Base-by-base conservation (phyloP, 1,140 invertebrate genomes). In the Geopemphigus sp. region DNA sequence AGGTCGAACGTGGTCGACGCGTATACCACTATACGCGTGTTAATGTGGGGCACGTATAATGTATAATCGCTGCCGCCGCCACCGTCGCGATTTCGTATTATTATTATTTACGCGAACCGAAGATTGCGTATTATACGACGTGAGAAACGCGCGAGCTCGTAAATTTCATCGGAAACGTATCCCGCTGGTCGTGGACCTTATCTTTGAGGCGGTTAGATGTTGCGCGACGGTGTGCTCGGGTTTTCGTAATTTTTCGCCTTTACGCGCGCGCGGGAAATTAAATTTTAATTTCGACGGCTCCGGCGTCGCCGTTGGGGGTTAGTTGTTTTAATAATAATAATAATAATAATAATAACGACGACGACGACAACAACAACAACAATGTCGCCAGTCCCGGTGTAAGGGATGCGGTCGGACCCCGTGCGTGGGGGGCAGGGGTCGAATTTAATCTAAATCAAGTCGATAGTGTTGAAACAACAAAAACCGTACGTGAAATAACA, bases 401-500 rank as follows among this genome's bases (percentile, higher is more conserved):
- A 2, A 45, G 24, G 19, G 11, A 26, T 64, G 11, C 15, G 6
- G 22, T 24, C 39, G 11, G 19, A 0, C 10, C 12, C 39, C 1
- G 3, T 26, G 15, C 15, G 45, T n/a, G 5, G 1, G 47, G 22
- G 6, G 24, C 15, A 5, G 47, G 50, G 24, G 26, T 54, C 47
- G 19, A 54, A 72, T 72, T 72, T 72, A 72, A 72, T 72, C 68
- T 72, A 72, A 72, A 72, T 72, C 68, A 32, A 72, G 47, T 72
- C 24, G 26, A 72, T 72, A 12, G 47, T 66, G 12, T 54, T 54
- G 1, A 17, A 19, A 54, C 26, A 11, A 72, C 68, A 72, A 54
- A 72, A 72, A 54, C 47, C 8, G 10, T n/a, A n/a, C 47, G 45
- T 47, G 57, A 68, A 50, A 68, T 68, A 50, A 50, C 45, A 68